Percentiles rank a stretch among this genome's conserved stretches.
These are phyloP conservation scores for Delphinus delphis DNA, from an alignment of 2,113 vertebrate genomes.

Conservation along the genomic window DNA sequence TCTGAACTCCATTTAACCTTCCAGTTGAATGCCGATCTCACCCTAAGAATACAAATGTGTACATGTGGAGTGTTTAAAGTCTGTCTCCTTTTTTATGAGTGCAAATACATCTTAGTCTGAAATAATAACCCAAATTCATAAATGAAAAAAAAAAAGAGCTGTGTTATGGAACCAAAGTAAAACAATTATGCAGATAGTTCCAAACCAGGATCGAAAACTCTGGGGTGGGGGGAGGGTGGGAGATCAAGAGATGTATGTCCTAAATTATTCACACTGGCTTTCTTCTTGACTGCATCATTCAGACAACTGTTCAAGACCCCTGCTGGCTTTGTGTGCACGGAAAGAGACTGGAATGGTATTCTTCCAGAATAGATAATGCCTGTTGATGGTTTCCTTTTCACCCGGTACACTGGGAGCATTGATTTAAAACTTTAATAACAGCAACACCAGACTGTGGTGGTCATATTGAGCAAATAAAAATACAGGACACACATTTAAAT, in stretches of 20 bases:
- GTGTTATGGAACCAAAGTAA: background rate
- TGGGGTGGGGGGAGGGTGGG: too few species aligned
- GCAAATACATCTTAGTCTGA: constrained; percentile 50
- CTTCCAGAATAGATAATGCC: background rate
- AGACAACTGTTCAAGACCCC: background rate
- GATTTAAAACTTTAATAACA: background rate
- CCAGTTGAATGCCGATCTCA: background rate
- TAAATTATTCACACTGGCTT: background rate
- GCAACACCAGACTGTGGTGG: background rate
- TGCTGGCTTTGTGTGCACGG: background rate
- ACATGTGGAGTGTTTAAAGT: constrained; percentile 50
- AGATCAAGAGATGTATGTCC: background rate
- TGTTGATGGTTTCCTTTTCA: background rate
- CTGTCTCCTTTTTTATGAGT: constrained; percentile 59
- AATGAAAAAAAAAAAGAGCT: background rate
- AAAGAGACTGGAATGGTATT: background rate
- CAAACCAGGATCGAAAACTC: background rate
- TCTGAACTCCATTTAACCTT: constrained; percentile 70
- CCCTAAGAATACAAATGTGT: constrained; percentile 33
- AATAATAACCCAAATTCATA: constrained; percentile 60
- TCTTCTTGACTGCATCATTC: background rate
- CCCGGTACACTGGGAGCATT: background rate
- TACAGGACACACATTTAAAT: background rate
- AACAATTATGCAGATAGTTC: background rate
- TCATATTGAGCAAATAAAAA: background rate